phyloP scores from a whole-genome alignment of 53 echinoderm and acorn worm genomes.

The Antedon mediterranea region DNA sequence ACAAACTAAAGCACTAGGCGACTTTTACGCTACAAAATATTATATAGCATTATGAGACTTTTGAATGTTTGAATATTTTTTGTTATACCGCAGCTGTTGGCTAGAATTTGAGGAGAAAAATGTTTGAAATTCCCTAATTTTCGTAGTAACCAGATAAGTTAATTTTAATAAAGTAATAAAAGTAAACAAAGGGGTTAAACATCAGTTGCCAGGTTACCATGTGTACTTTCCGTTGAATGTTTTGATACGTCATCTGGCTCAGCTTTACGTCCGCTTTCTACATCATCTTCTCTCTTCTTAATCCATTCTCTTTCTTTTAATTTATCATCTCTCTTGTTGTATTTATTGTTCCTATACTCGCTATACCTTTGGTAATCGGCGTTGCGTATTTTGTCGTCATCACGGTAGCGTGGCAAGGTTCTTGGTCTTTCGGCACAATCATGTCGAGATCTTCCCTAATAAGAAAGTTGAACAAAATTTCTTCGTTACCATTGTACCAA shows the following conservation, averaged over 20 bases:
- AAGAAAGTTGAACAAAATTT: too few relatives aligned
- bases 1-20: too few relatives aligned
- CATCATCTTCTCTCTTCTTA: background rate
- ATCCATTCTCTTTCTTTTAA: background rate
- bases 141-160: too few relatives aligned
- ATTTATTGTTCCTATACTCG: background rate
- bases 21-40: too few relatives aligned
- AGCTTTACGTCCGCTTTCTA: background rate
- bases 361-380: background rate
- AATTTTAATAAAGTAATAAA: too few relatives aligned
- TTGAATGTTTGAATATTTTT: too few relatives aligned
- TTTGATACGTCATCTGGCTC: background rate
- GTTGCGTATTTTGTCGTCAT: background rate
- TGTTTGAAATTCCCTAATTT: too few relatives aligned
- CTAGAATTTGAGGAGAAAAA: too few relatives aligned
- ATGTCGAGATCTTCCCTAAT: background rate
- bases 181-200: too few relatives aligned
- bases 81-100: too few relatives aligned
- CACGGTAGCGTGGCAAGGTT: background rate
- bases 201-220: background rate
- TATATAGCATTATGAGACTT: too few relatives aligned
- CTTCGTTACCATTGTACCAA: too few relatives aligned
- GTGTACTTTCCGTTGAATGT: background rate
- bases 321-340: background rate
- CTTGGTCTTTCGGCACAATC: background rate